Base-by-base conservation (phyloP, 2,888 invertebrate genomes). In the Penaeus monodon region DNA sequence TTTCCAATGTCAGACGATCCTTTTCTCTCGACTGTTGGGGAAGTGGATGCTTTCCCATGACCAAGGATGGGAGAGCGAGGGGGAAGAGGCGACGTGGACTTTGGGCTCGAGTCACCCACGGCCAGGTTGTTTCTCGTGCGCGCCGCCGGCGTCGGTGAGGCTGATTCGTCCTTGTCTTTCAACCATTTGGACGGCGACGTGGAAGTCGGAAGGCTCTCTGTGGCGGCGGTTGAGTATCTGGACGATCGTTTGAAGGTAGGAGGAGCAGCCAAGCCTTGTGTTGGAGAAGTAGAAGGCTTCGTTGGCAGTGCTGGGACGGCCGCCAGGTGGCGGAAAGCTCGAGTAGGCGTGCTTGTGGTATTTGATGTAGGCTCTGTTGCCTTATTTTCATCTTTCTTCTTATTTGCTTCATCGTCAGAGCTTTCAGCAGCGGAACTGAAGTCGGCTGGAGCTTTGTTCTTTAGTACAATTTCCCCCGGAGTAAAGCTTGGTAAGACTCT, bases 361-460 rank as follows among this genome's bases (percentile, higher is more conserved):
- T 68, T 74, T 17, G 66, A 17, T 57, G 84, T 27, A 22, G 73
- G 70, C n/a, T 12, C n/a, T 20, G 44, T 49, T 14, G 24, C 84
- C 8, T 24, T 44, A 14, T 33, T 82, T 20, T 85, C 84, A 24
- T 64, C 81, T 73, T 68, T 29, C 64, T 77, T 85, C 49, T 79
- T 68, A 10, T 76, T 74, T 49, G 85, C 84, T n/a, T 88, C 90
- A n/a, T 86, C 89, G 70, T 88, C 89, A 27, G 89, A 88, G 12
- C 49, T 74, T 38, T 90, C 90, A 10, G 87, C 88, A 10, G 82
- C 90, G 29, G 90, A 90, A 22, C 86, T 90, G 78, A 90, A 90
- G 66, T 90, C 90, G n/a, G 90, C 90, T 6, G 90, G 90, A 7
- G 88, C 90, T 74, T 90, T 90, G 66, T 88, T 90, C 64, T 85